Conservation (phyloP, 2,888 invertebrate genomes). For the Bombylius major region DNA sequence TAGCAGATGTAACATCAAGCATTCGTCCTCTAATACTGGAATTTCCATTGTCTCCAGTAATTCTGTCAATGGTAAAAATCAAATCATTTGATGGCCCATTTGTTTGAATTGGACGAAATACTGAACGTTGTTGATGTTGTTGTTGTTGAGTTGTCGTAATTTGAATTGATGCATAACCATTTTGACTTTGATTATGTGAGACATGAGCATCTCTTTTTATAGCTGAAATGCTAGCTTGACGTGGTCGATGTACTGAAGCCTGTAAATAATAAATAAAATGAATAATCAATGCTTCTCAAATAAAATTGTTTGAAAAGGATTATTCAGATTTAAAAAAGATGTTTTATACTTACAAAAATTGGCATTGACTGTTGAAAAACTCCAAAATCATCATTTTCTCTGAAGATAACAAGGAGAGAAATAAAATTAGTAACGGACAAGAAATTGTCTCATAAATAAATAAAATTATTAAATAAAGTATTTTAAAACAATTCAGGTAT, state of each 20-base stretch:
- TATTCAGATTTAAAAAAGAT: no score
- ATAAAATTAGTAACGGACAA: background rate
- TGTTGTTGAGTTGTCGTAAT: slow-evolving; percentile 3
- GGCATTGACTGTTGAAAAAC: slow-evolving; percentile 20
- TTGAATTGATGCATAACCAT: background rate
- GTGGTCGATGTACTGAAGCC: slow-evolving; percentile 28
- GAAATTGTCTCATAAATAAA: no score
- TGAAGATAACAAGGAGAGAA: slow-evolving; percentile 12
- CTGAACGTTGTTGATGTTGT: slow-evolving; percentile 9
- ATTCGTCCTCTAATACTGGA: slow-evolving; percentile 1
- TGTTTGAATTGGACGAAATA: slow-evolving; percentile 5
- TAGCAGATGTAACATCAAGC: background rate
- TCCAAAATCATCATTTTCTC: slow-evolving; percentile 22
- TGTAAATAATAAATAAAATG: slow-evolving; percentile 8
- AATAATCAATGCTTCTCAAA: no score
- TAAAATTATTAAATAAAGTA: no score
- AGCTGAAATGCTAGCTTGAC: slow-evolving; percentile 23
- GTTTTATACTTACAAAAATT: slow-evolving; percentile 23
- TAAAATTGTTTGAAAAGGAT: no score
- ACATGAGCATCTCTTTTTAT: slow-evolving; percentile 20
- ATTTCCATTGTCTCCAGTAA: slow-evolving; percentile 7
- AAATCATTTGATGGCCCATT: background rate
- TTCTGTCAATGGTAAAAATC: background rate
- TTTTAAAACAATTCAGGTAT: no score
- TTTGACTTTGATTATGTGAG: slow-evolving; percentile 8